Percentiles rank a stretch among this genome's conserved stretches.
Conservation (phyloP, 2,113 vertebrate species). For the Terrapene triunguis region DNA sequence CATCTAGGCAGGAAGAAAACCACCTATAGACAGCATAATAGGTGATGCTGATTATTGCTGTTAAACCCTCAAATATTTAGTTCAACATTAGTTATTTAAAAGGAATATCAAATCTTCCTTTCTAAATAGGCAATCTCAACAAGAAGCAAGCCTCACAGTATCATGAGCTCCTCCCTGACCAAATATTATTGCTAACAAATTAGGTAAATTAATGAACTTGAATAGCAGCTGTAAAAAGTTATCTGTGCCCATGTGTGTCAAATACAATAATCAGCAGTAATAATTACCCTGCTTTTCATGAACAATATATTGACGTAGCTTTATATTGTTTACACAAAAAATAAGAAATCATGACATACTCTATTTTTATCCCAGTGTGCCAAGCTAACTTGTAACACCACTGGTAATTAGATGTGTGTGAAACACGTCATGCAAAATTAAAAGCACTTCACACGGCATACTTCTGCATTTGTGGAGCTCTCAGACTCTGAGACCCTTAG, state of each 20-base stretch:
- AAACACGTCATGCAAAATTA: background rate
- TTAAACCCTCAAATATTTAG: background rate
- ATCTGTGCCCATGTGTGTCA: slow-evolving; percentile 16
- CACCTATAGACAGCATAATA: background rate
- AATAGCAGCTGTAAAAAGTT: slow-evolving; percentile 25
- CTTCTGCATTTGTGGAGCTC: background rate
- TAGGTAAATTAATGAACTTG: slow-evolving; percentile 33
- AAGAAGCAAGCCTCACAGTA: background rate
- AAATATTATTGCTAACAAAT: slow-evolving; percentile 20
- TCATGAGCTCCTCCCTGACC: slow-evolving; percentile 37
- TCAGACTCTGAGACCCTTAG: background rate
- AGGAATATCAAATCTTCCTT: slow-evolving; percentile 18
- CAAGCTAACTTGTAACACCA: background rate
- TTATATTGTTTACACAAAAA: background rate
- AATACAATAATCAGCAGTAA: background rate
- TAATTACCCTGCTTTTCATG: background rate
- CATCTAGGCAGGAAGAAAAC: background rate
- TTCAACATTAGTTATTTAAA: slow-evolving; percentile 23
- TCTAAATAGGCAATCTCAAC: background rate
- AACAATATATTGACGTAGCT: background rate
- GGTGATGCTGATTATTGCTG: background rate
- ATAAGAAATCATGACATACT: background rate
- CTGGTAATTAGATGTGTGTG: background rate
- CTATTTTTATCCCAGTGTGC: background rate
- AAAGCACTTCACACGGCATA: background rate